Base-by-base conservation (phyloP, 2,888 invertebrate species). In the Andrena trimmerana region DNA sequence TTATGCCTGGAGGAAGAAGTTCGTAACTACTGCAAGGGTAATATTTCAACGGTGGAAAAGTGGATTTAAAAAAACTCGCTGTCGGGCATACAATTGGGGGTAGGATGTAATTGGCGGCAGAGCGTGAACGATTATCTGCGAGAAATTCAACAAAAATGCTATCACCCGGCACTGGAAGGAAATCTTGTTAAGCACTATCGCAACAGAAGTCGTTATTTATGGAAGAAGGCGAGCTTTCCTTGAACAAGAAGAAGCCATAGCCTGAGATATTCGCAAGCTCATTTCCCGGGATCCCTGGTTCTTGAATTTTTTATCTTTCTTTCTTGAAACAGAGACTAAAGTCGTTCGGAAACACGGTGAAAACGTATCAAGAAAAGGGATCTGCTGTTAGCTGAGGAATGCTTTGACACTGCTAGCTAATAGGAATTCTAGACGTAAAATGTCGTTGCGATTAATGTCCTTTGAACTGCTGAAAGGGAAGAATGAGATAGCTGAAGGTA, bases 291-390 rank as follows among this genome's bases (percentile, higher is more conserved):
- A 62, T 27, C 48, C 24, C 59, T 24, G 7, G 20, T 20, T 65
- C 33, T 54, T 77, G 84, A 83, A 85, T 85, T 62, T 72, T 83
- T 80, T 68, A 83, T 66, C 76, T 16, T 24, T 54, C 1, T 48
- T 27, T 54, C 13, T 62, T 48, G 27, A 31, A 27, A 24, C 52
- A 8, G 63, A 71, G 50, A 36, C 57, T 59, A 16, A 57, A 59
- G 27, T 68, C 52, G 59, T 48, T 72, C 8, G 20, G 13, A 57
- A 29, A 63, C 13, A 24, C 29, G 5, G 13, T 1, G 31, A 24
- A 67, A 63, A 29, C 20, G 52, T 2, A 1, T 16, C 29, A 2
- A 59, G 42, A 52, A 72, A 13, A 16, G 24, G 33, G 42, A n/a
- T 20, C 33, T 36, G 63, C 63, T n/a, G 57, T 59, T 33, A 63